Conservation (phyloP, 2,888 invertebrate genomes). For the Hanleya hanleyi region DNA sequence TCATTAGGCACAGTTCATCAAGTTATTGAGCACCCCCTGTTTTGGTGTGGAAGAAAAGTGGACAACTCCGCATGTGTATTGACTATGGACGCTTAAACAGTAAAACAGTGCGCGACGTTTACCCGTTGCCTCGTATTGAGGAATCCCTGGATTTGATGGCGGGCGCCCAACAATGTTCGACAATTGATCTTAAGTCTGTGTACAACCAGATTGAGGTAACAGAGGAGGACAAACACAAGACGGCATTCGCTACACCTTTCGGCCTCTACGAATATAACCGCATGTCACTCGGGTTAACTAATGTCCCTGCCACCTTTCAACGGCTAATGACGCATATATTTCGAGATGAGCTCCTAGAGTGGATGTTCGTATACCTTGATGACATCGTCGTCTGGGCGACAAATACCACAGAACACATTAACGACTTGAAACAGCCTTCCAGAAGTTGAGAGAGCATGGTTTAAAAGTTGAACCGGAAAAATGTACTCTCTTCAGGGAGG, state of each 20-base stretch:
- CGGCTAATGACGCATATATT: constrained; percentile 18
- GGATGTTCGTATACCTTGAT: not conserved
- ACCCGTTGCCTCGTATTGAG: constrained; percentile 8
- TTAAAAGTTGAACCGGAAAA: not conserved
- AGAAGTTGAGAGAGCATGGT: not conserved
- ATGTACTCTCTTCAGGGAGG: not conserved
- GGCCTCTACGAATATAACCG: constrained; percentile 32
- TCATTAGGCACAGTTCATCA: not conserved
- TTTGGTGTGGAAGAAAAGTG: not conserved
- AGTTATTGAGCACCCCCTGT: not conserved
- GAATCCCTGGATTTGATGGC: constrained; percentile 25
- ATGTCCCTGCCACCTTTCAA: constrained; percentile 34
- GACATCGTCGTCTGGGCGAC: not conserved
- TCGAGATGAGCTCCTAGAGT: not conserved
- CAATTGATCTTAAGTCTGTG: constrained; percentile 31
- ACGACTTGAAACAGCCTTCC: not conserved
- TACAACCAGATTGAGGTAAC: constrained; percentile 31
- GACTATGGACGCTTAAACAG: not conserved
- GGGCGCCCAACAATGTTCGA: constrained; percentile 22
- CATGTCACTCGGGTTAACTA: constrained; percentile 30
- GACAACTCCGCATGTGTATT: not conserved
- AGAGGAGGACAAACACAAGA: constrained; percentile 31
- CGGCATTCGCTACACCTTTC: constrained; percentile 34
- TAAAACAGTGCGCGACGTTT: constrained; percentile 5
- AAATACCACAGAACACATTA: not conserved